phyloP scores from a whole-genome alignment of 2,113 vertebrate species.

The Otus sunia region DNA sequence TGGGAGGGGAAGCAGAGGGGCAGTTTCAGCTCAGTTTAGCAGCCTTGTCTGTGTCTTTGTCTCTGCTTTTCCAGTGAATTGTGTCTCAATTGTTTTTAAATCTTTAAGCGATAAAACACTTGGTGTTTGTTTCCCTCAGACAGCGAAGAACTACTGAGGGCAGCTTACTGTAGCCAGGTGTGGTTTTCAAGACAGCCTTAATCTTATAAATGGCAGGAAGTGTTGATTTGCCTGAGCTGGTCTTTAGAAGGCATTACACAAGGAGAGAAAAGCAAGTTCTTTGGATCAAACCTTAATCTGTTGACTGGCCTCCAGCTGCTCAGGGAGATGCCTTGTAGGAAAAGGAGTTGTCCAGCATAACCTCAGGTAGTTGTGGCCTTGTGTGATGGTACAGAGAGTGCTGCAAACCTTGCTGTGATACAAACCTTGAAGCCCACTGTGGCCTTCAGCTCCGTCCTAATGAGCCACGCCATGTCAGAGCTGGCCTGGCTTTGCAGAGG shows the following conservation, averaged over 20 bases:
- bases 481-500: neutral
- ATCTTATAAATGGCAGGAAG: neutral
- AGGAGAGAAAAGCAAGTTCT: neutral
- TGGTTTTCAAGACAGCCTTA: neutral
- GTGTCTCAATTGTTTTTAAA: neutral
- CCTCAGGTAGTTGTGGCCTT: neutral
- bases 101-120: neutral
- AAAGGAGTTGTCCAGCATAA: no score
- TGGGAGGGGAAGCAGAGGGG: neutral
- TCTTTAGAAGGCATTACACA: neutral
- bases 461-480: rapidly evolving
- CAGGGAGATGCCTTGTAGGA: rapidly evolving
- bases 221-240: neutral
- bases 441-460: neutral
- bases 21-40: neutral
- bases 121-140: neutral
- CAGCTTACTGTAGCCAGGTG: neutral
- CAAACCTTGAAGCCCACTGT: neutral
- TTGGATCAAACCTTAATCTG: neutral
- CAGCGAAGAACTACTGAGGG: neutral
- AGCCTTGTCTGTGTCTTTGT: neutral
- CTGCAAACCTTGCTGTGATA: neutral
- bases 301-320: neutral
- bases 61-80: neutral
- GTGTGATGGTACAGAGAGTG: rapidly evolving